Conservation (phyloP, 2,113 vertebrate genomes). For the Sciurus niger region DNA sequence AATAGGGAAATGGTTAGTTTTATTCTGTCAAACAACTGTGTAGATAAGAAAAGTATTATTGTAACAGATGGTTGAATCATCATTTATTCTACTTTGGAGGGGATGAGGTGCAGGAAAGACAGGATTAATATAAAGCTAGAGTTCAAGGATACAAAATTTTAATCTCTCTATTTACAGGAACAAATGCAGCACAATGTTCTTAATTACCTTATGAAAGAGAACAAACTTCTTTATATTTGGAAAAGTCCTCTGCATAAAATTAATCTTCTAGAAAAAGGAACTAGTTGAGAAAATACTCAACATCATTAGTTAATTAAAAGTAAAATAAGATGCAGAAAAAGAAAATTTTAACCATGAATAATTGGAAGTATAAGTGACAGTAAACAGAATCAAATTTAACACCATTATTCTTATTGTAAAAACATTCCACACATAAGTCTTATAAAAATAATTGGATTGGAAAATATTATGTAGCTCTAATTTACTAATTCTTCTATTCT, state of each 20-base stretch:
- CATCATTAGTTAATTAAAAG: slow-evolving; percentile 58
- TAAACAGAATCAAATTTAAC: background rate
- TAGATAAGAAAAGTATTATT: slow-evolving; percentile 56
- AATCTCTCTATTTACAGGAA: slow-evolving; percentile 19
- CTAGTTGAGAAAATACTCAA: slow-evolving; percentile 55
- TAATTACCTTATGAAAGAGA: slow-evolving; percentile 60
- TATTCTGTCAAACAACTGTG: slow-evolving; percentile 46
- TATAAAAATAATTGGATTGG: slow-evolving; percentile 47
- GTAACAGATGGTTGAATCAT: slow-evolving; percentile 2
- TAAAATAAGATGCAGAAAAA: slow-evolving; percentile 36
- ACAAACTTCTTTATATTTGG: slow-evolving; percentile 48
- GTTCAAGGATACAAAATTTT: slow-evolving; percentile 10
- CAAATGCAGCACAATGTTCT: slow-evolving; percentile 24
- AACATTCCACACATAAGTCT: slow-evolving; percentile 26
- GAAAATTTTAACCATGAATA: slow-evolving; percentile 34
- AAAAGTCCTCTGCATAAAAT: slow-evolving; percentile 64
- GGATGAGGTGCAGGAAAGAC: background rate
- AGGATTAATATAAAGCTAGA: slow-evolving; percentile 44
- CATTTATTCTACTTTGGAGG: slow-evolving; percentile 20
- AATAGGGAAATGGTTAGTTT: background rate
- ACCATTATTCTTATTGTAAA: slow-evolving; percentile 47
- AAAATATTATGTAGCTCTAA: slow-evolving; percentile 51
- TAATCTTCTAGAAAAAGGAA: slow-evolving; percentile 59
- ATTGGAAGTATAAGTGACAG: background rate
- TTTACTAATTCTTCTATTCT: slow-evolving; percentile 28